phyloP scores from a whole-genome alignment of 2,888 invertebrate species.

The Zele albiditarsus region DNA sequence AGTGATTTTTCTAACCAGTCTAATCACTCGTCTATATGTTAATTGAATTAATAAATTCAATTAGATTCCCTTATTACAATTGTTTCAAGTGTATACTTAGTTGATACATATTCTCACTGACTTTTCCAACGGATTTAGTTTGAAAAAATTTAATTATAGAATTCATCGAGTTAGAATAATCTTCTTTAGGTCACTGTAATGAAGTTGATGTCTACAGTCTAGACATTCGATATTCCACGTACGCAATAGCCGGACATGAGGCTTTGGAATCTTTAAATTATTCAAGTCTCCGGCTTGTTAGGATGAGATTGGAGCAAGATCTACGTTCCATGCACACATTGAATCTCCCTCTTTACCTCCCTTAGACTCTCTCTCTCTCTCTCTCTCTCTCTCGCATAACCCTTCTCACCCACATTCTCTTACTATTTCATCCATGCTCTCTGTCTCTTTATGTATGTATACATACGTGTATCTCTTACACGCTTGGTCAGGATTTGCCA shows the following conservation, averaged over 20 bases:
- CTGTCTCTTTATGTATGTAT: not conserved
- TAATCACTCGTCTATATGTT: too few species aligned
- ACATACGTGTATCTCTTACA: not conserved
- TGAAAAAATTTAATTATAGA: not conserved
- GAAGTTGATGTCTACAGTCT: conserved; percentile 19
- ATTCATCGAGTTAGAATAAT: conserved; percentile 28
- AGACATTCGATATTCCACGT: conserved; percentile 63
- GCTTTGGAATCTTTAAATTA: conserved; percentile 65
- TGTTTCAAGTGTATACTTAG: too few species aligned
- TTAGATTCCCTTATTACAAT: too few species aligned
- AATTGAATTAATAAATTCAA: too few species aligned
- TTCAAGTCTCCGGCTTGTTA: conserved; percentile 58
- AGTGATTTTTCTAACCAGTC: too few species aligned
- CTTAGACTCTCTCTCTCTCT: too few species aligned
- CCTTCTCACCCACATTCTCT: not conserved
- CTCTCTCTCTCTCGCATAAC: too few species aligned
- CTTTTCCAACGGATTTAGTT: too few species aligned
- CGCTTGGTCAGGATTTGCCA: conserved; percentile 43
- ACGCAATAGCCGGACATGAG: conserved; percentile 68
- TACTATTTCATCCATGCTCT: not conserved
- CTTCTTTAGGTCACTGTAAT: conserved; percentile 14
- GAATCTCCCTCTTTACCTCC: conserved; percentile 2
- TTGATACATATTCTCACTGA: too few species aligned
- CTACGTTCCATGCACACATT: conserved; percentile 41
- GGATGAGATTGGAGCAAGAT: conserved; percentile 56